phyloP scores from a whole-genome alignment of 2,888 invertebrate genomes.

The Amaurobius ferox region DNA sequence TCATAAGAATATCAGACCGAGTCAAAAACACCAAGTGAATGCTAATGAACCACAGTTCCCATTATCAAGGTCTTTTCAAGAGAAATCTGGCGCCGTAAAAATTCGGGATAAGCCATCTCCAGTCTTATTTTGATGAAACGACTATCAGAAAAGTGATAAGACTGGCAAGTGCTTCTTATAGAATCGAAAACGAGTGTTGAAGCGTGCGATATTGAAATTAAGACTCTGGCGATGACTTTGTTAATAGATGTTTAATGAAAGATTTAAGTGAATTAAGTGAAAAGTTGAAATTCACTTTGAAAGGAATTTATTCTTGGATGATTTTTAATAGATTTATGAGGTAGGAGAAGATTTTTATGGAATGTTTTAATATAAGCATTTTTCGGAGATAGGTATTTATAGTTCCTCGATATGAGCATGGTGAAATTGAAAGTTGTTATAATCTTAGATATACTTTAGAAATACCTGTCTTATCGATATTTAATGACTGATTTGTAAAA shows the following conservation, averaged over 20 bases:
- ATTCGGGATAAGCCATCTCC: constrained; percentile 11
- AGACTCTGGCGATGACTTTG: neutral
- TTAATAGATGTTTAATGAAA: neutral
- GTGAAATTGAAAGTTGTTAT: no score
- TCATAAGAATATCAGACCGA: neutral
- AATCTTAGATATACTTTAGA: no score
- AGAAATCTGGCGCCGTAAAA: constrained; percentile 2
- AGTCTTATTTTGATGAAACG: neutral
- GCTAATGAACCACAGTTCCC: constrained; percentile 14
- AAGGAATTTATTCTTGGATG: no score
- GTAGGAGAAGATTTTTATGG: no score
- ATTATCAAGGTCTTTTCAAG: constrained; percentile 4
- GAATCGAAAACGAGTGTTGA: neutral
- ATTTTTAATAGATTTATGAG: no score
- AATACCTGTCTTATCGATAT: no score
- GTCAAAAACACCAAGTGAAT: neutral
- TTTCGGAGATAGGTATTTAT: no score
- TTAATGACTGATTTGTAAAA: no score
- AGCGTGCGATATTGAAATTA: neutral
- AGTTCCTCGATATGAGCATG: no score
- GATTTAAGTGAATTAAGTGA: neutral
- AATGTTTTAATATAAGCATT: no score
- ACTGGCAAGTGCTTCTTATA: neutral
- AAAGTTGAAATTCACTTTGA: no score
- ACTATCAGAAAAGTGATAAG: neutral